phyloP scores from a whole-genome alignment of 2,797 vertebrate species.

The Cuniculus paca region DNA sequence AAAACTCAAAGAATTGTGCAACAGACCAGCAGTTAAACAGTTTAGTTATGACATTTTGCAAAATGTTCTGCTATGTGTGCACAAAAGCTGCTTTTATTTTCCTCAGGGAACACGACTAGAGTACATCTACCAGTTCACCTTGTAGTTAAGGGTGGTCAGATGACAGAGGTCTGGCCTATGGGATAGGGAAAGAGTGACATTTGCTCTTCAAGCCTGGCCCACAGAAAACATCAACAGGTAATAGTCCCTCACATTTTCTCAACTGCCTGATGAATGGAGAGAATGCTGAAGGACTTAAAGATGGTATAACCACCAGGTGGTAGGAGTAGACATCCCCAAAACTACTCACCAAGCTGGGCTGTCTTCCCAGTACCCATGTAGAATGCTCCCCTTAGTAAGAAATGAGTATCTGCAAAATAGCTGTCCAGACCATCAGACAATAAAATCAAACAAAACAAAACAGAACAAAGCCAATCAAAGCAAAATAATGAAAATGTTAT shows the following conservation, averaged over 20 bases:
- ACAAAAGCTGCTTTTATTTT: background rate
- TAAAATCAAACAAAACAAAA: no score
- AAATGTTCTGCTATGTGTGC: background rate
- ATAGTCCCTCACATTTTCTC: background rate
- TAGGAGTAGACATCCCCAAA: background rate
- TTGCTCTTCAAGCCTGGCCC: background rate
- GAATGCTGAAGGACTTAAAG: background rate
- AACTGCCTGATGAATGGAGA: background rate
- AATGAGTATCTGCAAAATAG: background rate
- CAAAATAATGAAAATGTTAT: no score
- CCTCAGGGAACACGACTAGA: background rate
- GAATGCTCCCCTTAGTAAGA: background rate
- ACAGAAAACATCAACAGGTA: background rate
- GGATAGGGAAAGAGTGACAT: background rate
- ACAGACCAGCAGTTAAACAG: background rate
- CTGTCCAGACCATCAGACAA: no score
- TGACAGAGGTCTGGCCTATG: background rate
- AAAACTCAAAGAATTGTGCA: background rate
- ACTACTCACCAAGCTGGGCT: background rate
- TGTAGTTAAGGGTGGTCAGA: background rate
- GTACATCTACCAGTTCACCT: background rate
- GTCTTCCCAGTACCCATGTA: background rate
- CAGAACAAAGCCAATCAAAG: no score
- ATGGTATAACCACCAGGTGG: background rate
- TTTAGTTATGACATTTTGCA: constrained; percentile 30